Percentiles rank a stretch among this genome's conserved stretches.
Conservation (phyloP, 2,113 vertebrate species). For the Cyprinodon tularosa region DNA sequence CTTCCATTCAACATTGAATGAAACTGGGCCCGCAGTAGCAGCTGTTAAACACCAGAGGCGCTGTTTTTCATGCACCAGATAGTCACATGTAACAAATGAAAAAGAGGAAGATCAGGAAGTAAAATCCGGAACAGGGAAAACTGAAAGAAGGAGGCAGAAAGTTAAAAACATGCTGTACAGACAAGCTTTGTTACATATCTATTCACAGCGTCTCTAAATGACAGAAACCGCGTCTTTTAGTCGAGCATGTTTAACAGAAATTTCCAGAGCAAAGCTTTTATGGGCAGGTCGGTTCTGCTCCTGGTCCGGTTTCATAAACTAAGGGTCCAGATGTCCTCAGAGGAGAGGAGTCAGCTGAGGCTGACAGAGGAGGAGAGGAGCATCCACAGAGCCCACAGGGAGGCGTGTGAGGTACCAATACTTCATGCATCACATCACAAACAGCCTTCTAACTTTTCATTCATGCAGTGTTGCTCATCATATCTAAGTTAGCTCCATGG, state of each 20-base stretch:
- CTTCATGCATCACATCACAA: neutral
- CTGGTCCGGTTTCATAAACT: conserved; percentile 19
- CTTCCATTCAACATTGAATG: too few species aligned
- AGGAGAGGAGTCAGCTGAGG: neutral
- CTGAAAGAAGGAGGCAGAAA: neutral
- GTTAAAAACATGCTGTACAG: neutral
- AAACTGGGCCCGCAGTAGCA: neutral
- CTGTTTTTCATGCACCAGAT: conserved; percentile 14
- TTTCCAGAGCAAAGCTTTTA: neutral
- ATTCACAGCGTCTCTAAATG: neutral
- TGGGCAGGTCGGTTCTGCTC: conserved; percentile 20
- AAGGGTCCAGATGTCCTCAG: conserved; percentile 48
- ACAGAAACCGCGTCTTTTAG: neutral
- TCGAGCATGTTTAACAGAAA: conserved; percentile 39
- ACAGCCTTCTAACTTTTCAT: accelerated
- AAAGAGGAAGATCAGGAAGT: conserved; percentile 51
- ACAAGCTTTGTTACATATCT: neutral
- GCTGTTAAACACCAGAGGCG: conserved; percentile 59
- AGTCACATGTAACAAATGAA: conserved; percentile 55
- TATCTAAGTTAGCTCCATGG: too few species aligned
- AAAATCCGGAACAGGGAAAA: neutral
- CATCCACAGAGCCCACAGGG: conserved; percentile 62
- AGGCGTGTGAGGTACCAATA: conserved; percentile 75
- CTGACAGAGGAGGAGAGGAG: neutral
- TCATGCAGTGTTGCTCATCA: too few species aligned